Conservation (phyloP, 2,888 invertebrate species). For the Mythimna lalbum region DNA sequence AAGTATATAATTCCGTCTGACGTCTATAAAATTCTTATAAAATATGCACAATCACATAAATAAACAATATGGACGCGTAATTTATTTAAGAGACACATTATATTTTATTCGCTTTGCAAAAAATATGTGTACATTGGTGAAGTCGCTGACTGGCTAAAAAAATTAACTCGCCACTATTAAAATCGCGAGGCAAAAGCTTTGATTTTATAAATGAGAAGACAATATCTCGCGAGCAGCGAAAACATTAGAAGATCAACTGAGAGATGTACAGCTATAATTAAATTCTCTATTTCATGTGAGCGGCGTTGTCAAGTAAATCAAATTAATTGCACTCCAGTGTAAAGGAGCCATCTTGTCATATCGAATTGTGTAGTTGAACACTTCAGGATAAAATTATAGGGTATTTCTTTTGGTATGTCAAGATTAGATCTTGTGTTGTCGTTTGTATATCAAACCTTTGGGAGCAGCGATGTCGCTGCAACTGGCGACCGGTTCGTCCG, state of each 20-base stretch:
- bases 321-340: constrained; percentile 31
- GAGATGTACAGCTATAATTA: constrained; percentile 33
- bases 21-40: constrained; percentile 58
- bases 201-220: constrained; percentile 36
- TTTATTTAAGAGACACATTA: constrained; percentile 56
- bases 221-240: constrained; percentile 35
- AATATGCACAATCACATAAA: constrained; percentile 44
- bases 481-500: constrained; percentile 72
- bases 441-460: constrained; percentile 77
- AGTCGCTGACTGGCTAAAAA: constrained; percentile 54
- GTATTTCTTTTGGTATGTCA: not conserved
- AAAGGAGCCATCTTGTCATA: constrained; percentile 41
- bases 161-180: constrained; percentile 47
- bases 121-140: constrained; percentile 42
- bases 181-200: constrained; percentile 50
- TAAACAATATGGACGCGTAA: constrained; percentile 45
- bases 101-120: constrained; percentile 63
- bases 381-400: constrained; percentile 1
- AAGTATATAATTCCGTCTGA: constrained; percentile 59
- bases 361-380: not conserved
- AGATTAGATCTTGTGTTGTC: constrained; percentile 33
- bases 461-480: constrained; percentile 76
- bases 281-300: constrained; percentile 40
- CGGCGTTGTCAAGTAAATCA: constrained; percentile 28
- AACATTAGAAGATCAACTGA: constrained; percentile 22